Conservation (phyloP, 1,140 invertebrate genomes). For the Trialeurodes vaporariorum region DNA sequence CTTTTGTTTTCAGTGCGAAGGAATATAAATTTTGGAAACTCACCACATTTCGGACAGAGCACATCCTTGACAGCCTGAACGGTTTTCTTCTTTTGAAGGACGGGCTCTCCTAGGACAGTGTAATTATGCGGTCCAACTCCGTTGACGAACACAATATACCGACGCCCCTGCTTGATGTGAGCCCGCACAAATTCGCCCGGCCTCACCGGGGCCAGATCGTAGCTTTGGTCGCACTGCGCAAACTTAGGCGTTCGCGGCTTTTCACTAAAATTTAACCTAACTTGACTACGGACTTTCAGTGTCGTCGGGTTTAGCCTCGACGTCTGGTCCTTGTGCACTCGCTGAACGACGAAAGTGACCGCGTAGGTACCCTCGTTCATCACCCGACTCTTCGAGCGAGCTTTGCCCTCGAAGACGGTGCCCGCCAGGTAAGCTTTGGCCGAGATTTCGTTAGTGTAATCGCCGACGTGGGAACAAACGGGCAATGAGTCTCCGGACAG, state of each 20-base stretch:
- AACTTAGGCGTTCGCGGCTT: slow-evolving; percentile 27
- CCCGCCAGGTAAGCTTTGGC: slow-evolving; percentile 47
- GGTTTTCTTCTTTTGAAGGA: slow-evolving; percentile 30
- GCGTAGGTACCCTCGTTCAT: slow-evolving; percentile 43
- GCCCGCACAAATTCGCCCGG: slow-evolving; percentile 32
- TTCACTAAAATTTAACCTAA: slow-evolving; percentile 40
- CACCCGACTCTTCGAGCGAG: slow-evolving; percentile 44
- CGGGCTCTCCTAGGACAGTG: slow-evolving; percentile 47
- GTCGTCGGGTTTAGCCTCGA: slow-evolving; percentile 30
- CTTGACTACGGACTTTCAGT: slow-evolving; percentile 38
- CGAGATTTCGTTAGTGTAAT: slow-evolving; percentile 38
- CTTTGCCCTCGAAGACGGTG: slow-evolving; percentile 50
- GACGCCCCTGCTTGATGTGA: slow-evolving; percentile 47
- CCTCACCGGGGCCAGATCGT: slow-evolving; percentile 9
- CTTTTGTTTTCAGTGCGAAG: no score
- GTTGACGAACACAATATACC: slow-evolving; percentile 52
- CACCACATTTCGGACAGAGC: slow-evolving; percentile 31
- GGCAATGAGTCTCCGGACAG: not conserved
- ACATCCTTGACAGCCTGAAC: slow-evolving; percentile 27
- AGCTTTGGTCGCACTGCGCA: slow-evolving; percentile 22
- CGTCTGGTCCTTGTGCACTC: slow-evolving; percentile 45
- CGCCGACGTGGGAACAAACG: slow-evolving; percentile 25
- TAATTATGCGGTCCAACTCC: slow-evolving; percentile 50
- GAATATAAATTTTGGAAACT: slow-evolving; percentile 20
- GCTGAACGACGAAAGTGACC: slow-evolving; percentile 50